Percentiles rank a stretch among this genome's conserved stretches.
Evolutionary conservation across 1,140 invertebrate species (phyloP).

Genomic region (Drosophila nannoptera): DNA sequence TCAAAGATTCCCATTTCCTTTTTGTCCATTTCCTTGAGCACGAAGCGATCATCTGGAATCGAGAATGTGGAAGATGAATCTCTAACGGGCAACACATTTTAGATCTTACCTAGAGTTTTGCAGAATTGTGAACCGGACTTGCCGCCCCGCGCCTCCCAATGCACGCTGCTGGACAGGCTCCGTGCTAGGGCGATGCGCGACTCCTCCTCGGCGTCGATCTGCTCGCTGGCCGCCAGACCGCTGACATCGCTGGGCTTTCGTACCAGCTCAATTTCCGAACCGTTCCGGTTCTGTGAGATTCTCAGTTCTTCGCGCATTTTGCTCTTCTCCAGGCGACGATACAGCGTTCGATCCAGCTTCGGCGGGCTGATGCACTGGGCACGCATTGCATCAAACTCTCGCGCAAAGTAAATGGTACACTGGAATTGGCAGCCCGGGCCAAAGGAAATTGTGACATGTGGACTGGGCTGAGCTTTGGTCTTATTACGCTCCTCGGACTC

Average conservation of each 20-base stretch:
- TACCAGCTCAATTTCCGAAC: constrained; percentile 69
- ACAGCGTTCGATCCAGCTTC: constrained; percentile 62
- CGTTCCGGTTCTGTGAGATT: constrained; percentile 72
- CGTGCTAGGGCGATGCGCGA: constrained; percentile 83
- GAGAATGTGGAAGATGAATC: neutral
- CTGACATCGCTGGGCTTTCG: constrained; percentile 65
- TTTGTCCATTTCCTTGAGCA: constrained; percentile 97
- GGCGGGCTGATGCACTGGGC: constrained; percentile 74
- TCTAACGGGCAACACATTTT: neutral
- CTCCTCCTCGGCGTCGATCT: constrained; percentile 58
- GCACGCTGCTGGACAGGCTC: constrained; percentile 92
- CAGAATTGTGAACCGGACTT: constrained; percentile 98
- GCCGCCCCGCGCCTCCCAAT: constrained; percentile 96
- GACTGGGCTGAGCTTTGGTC: constrained; percentile 19
- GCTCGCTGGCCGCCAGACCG: constrained; percentile 26
- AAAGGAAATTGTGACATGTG: constrained; percentile 85
- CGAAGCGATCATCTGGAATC: constrained; percentile 93
- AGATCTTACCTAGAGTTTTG: constrained; percentile 87
- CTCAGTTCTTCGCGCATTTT: constrained; percentile 76
- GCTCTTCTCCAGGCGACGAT: constrained; percentile 65
- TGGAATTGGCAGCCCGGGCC: constrained; percentile 87
- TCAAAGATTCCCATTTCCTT: constrained; percentile 95
- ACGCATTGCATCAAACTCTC: constrained; percentile 89
- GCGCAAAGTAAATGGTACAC: constrained; percentile 91
- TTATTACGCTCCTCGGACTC: constrained; percentile 49